A percentile compares a stretch with the other conserved stretches of the same genome.
Conservation (phyloP, 2,888 invertebrate species). For the Acrocera orbiculus region DNA sequence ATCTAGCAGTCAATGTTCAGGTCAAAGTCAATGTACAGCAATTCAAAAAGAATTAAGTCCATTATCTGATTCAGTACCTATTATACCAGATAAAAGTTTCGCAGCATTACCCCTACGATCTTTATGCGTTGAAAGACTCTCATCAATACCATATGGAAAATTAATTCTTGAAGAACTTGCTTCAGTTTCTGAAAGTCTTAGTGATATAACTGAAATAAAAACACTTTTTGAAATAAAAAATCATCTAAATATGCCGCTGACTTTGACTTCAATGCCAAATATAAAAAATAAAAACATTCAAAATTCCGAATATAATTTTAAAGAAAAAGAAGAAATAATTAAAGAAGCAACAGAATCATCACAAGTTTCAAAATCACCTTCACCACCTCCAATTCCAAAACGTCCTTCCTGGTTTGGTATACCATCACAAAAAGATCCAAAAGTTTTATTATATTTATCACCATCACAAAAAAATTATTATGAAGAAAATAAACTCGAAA, state of each 20-base stretch:
- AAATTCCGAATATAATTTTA: too few species aligned
- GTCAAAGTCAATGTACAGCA: conserved; percentile 50
- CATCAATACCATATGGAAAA: conserved; percentile 49
- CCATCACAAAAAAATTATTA: conserved; percentile 49
- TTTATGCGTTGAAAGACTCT: conserved; percentile 44
- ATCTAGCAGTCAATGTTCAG: conserved; percentile 42
- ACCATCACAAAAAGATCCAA: conserved; percentile 41
- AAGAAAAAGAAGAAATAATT: too few species aligned
- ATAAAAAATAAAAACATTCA: too few species aligned
- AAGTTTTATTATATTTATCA: conserved; percentile 48
- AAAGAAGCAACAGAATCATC: conserved; percentile 13
- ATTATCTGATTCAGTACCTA: conserved; percentile 37
- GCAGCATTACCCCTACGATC: conserved; percentile 35
- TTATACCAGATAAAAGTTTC: too few species aligned
- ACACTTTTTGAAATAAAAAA: conserved; percentile 3
- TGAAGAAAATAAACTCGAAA: conserved; percentile 35
- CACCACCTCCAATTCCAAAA: conserved; percentile 31
- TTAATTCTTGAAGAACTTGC: conserved; percentile 51
- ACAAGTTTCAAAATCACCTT: conserved; percentile 10
- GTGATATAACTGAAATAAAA: conserved; percentile 10
- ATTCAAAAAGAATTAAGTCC: conserved; percentile 25
- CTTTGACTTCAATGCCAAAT: too few species aligned
- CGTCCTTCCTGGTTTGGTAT: conserved; percentile 40
- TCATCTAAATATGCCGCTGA: conserved; percentile 29
- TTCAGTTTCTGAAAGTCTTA: conserved; percentile 37